These are phyloP conservation scores for Oopsacas minuta DNA, from an alignment of 37 sponge, comb jelly and placozoan genomes.

Conservation along the genomic window DNA sequence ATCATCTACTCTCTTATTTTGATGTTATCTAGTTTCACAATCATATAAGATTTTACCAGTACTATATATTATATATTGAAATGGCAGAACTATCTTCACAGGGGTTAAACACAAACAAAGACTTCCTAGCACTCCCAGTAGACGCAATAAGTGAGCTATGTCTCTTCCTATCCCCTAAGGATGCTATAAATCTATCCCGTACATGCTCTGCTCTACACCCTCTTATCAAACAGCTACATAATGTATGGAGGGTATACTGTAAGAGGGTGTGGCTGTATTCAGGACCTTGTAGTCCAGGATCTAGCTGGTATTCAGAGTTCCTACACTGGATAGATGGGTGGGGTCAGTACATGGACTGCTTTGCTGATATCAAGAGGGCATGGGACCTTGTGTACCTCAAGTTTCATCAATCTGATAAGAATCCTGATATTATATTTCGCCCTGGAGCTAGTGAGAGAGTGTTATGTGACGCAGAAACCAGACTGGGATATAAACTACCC, in stretches of 20 bases:
- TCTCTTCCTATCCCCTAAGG: neutral
- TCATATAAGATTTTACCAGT: too few species aligned
- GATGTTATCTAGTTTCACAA: too few species aligned
- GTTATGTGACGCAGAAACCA: neutral
- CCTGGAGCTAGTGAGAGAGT: slow-evolving; percentile 18
- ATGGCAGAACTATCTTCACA: neutral
- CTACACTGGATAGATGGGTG: neutral
- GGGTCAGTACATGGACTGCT: slow-evolving; percentile 27
- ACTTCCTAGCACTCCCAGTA: neutral
- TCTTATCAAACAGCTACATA: neutral
- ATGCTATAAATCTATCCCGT: neutral
- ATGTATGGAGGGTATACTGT: slow-evolving; percentile 21
- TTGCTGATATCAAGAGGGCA: slow-evolving; percentile 30
- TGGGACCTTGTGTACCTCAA: slow-evolving; percentile 20
- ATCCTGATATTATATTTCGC: neutral
- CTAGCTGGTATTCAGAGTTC: slow-evolving; percentile 28
- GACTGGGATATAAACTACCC: slow-evolving; percentile 22
- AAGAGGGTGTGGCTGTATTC: slow-evolving; percentile 17
- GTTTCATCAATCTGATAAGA: neutral
- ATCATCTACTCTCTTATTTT: too few species aligned
- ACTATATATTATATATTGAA: too few species aligned
- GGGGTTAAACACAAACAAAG: neutral
- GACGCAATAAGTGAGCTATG: neutral
- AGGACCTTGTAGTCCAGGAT: neutral
- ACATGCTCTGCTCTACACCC: neutral